Conservation (phyloP, 1,140 invertebrate species). For the Aphaenogaster rudis region DNA sequence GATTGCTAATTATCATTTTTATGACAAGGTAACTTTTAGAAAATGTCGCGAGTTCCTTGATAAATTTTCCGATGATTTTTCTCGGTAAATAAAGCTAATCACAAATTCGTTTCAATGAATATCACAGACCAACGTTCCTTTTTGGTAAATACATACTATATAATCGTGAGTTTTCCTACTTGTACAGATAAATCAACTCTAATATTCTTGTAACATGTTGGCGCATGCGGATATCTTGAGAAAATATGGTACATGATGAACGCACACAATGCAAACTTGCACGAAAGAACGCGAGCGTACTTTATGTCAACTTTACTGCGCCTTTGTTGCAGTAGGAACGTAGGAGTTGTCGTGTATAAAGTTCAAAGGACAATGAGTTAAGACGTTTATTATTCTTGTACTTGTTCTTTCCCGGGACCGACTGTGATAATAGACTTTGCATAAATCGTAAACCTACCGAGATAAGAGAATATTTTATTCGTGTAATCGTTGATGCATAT, state of each 20-base stretch:
- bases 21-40: neutral
- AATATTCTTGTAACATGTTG: neutral
- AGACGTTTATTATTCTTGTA: constrained; percentile 40
- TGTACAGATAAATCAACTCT: constrained; percentile 24
- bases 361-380: constrained; percentile 40
- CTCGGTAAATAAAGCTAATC: neutral
- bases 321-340: neutral
- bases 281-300: constrained; percentile 8
- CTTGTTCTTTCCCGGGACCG: neutral
- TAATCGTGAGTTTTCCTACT: neutral
- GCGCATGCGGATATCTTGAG: neutral
- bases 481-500: constrained; percentile 18
- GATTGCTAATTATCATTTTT: neutral
- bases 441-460: neutral
- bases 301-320: constrained; percentile 24
- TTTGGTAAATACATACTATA: neutral
- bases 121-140: neutral
- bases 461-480: constrained; percentile 17
- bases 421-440: constrained; percentile 12
- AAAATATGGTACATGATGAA: constrained; percentile 9
- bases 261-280: neutral
- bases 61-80: neutral
- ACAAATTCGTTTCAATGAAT: neutral
- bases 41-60: neutral
- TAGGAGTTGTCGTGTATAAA: constrained; percentile 19